phyloP scores from a whole-genome alignment of 2,888 invertebrate species.

The Acanthosepion pharaonis region DNA sequence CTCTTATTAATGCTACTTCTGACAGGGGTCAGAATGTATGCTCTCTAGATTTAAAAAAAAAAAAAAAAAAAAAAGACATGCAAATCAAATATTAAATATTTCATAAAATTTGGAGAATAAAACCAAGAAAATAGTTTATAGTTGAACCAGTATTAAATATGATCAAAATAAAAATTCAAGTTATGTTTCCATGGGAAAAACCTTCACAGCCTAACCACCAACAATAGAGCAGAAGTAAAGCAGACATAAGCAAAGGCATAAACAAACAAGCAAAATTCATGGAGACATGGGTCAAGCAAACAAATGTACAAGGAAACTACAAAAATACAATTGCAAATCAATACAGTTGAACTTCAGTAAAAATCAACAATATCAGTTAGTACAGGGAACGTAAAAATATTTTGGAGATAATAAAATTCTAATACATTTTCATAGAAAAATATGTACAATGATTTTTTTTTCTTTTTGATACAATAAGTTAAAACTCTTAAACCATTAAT shows the following conservation, averaged over 20 bases:
- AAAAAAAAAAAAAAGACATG: background rate
- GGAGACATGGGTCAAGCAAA: background rate
- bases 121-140: background rate
- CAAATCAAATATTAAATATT: background rate
- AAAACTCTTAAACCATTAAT: background rate
- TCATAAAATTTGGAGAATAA: background rate
- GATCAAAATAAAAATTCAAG: background rate
- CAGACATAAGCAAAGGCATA: slow-evolving; percentile 16
- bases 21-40: background rate
- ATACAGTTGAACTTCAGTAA: background rate
- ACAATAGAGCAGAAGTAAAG: background rate
- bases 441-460: background rate
- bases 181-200: background rate
- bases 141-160: background rate
- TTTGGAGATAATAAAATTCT: background rate
- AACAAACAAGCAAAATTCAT: slow-evolving; percentile 3
- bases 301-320: background rate
- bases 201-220: background rate
- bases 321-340: background rate
- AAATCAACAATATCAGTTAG: background rate
- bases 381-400: background rate
- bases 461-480: background rate
- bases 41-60: background rate
- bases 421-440: background rate
- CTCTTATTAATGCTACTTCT: background rate